phyloP scores from a whole-genome alignment of 2,888 invertebrate genomes.

The Cataglyphis cursor region DNA sequence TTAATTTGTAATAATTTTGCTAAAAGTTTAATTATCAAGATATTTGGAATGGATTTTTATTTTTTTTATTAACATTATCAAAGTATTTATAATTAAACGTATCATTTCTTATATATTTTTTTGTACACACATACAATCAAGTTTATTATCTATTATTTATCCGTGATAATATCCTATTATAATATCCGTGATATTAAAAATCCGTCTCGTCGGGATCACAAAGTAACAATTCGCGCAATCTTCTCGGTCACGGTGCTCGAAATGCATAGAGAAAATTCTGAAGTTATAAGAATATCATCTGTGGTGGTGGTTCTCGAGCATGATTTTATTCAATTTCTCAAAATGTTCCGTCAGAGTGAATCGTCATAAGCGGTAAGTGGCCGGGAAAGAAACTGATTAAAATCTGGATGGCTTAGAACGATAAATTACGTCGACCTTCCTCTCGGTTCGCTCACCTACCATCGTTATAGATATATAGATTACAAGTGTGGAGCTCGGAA shows the following conservation, averaged over 20 bases:
- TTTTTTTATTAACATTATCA: background rate
- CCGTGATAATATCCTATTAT: constrained; percentile 42
- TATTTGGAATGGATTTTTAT: constrained; percentile 9
- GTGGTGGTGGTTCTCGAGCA: constrained; percentile 33
- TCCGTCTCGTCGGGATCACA: background rate
- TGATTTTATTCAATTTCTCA: constrained; percentile 54
- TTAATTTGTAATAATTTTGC: background rate
- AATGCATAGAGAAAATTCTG: constrained; percentile 40
- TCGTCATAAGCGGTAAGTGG: constrained; percentile 26
- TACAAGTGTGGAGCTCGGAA: background rate
- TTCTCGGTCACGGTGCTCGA: background rate
- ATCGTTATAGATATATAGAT: constrained; percentile 58
- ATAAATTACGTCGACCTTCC: constrained; percentile 47
- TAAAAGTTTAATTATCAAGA: background rate
- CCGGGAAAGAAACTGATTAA: constrained; percentile 54
- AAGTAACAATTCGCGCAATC: constrained; percentile 12
- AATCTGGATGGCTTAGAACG: constrained; percentile 46
- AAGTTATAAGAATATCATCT: constrained; percentile 47
- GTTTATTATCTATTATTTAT: constrained; percentile 31
- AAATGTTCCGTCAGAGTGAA: constrained; percentile 43
- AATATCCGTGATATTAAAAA: constrained; percentile 58
- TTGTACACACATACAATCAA: background rate
- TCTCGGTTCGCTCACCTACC: background rate
- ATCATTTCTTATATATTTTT: background rate
- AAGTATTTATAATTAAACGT: background rate